These are phyloP conservation scores for Hecatera dysodea DNA, from an alignment of 2,888 invertebrate species.

Conservation along the genomic window DNA sequence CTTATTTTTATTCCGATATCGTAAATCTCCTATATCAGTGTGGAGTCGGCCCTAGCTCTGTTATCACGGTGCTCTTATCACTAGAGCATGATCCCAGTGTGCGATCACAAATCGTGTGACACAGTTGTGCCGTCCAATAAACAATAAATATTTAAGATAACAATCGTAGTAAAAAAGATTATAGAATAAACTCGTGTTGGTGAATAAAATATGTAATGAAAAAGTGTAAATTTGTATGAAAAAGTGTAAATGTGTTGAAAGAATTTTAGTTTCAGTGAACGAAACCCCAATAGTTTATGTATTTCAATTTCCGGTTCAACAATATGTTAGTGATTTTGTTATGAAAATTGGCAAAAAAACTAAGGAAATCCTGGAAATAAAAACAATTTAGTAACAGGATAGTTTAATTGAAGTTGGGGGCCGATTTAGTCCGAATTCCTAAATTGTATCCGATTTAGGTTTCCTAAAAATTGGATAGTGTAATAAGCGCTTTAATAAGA, in stretches of 20 bases:
- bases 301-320: neutral
- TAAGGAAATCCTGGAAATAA: no score
- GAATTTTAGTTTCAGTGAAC: neutral
- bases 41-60: slow-evolving; percentile 43
- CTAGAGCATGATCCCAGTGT: slow-evolving; percentile 45
- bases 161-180: slow-evolving; percentile 11
- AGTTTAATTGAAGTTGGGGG: no score
- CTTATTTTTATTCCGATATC: slow-evolving; percentile 11
- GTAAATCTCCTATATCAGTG: slow-evolving; percentile 23
- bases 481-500: neutral
- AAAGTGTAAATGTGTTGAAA: neutral
- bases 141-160: slow-evolving; percentile 8
- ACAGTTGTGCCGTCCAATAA: slow-evolving; percentile 36
- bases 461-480: no score
- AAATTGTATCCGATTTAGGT: no score
- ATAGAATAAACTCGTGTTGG: slow-evolving; percentile 10
- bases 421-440: no score
- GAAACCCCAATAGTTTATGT: neutral
- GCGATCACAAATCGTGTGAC: slow-evolving; percentile 35
- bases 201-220: no score
- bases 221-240: neutral
- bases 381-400: no score
- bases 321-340: slow-evolving; percentile 7
- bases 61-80: slow-evolving; percentile 53
- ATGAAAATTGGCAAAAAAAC: neutral